Percentiles rank a stretch among this genome's conserved stretches.
These are phyloP conservation scores for Exocentrus adspersus DNA, from an alignment of 2,888 invertebrate species.

Conservation along the genomic window DNA sequence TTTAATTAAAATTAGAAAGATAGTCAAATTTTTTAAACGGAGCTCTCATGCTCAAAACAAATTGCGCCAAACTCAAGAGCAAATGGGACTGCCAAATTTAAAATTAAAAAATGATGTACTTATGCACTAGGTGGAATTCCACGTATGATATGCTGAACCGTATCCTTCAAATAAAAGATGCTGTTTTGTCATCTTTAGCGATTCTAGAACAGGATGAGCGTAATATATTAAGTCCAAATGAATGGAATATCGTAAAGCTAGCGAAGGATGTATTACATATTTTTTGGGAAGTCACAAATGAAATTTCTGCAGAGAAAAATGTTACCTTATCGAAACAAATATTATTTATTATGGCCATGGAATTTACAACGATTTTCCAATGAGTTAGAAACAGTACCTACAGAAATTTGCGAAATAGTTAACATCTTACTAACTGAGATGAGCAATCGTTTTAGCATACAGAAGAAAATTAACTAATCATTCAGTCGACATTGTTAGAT, in stretches of 20 bases:
- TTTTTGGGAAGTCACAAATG: neutral
- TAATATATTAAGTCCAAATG: neutral
- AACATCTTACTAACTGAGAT: neutral
- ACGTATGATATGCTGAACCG: neutral
- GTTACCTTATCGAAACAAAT: neutral
- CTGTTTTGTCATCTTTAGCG: neutral
- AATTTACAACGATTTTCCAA: neutral
- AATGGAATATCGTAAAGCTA: neutral
- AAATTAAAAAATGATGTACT: conserved; percentile 4
- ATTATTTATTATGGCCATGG: neutral
- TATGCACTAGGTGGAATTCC: neutral
- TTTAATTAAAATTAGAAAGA: no score
- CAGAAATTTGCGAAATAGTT: neutral
- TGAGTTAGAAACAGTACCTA: neutral
- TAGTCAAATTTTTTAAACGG: neutral
- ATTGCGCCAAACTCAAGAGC: neutral
- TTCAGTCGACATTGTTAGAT: neutral
- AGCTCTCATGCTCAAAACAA: neutral
- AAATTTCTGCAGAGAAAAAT: neutral
- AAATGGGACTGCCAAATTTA: neutral
- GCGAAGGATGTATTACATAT: neutral
- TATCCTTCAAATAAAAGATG: neutral
- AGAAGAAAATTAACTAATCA: neutral
- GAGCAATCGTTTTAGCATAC: neutral
- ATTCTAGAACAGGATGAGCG: neutral